Evolutionary conservation across 1,140 invertebrate genomes (phyloP).

Genomic region (Leptestheria dahalacensis): DNA sequence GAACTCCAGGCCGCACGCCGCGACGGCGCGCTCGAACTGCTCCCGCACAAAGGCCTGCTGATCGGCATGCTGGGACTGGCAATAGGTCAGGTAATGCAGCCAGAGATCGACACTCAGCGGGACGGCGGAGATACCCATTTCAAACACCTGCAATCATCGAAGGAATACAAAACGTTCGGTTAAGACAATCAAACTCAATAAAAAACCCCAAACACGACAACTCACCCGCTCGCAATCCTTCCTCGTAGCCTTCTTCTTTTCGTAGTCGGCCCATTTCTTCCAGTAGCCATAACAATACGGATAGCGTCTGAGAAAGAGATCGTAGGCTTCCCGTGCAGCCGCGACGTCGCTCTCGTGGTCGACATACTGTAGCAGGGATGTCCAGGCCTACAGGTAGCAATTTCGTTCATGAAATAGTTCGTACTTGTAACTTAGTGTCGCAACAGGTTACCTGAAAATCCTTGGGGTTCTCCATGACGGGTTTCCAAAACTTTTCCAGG

Average conservation of each 20-base stretch:
- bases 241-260: slow-evolving; percentile 78
- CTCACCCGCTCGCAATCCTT: slow-evolving; percentile 79
- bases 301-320: slow-evolving; percentile 83
- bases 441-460: slow-evolving; percentile 56
- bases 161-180: slow-evolving; percentile 18
- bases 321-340: slow-evolving; percentile 81
- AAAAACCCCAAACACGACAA: slow-evolving; percentile 18
- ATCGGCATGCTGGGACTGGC: slow-evolving; percentile 55
- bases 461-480: slow-evolving; percentile 81
- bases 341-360: slow-evolving; percentile 92
- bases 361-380: slow-evolving; percentile 87
- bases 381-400: slow-evolving; percentile 53
- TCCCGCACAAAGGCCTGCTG: slow-evolving; percentile 58
- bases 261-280: slow-evolving; percentile 96
- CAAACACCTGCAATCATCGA: slow-evolving; percentile 88
- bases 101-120: slow-evolving; percentile 92
- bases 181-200: slow-evolving; percentile 14
- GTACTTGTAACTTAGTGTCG: background rate
- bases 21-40: slow-evolving; percentile 75
- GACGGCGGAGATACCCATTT: slow-evolving; percentile 86
- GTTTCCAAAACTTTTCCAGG: slow-evolving; percentile 88
- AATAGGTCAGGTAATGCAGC: slow-evolving; percentile 89
- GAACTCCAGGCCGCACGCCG: slow-evolving; percentile 84
- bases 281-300: slow-evolving; percentile 99
- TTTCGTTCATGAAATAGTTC: background rate